Conservation (phyloP, 2,888 invertebrate species). For the Anodontia alba region DNA sequence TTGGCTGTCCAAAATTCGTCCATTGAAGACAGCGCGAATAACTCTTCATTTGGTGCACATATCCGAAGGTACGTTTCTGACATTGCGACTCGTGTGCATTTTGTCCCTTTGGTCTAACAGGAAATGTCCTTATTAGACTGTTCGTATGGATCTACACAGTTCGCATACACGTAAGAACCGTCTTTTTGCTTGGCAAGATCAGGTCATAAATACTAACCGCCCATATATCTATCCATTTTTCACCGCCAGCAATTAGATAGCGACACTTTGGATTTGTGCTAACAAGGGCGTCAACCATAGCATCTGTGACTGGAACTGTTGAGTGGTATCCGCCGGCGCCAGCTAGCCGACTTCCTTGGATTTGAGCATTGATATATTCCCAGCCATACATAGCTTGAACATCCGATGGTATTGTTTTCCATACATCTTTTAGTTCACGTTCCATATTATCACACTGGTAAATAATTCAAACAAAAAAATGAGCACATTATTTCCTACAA, state of each 20-base stretch:
- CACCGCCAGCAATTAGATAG: conserved; percentile 59
- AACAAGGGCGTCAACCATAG: conserved; percentile 60
- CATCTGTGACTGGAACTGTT: conserved; percentile 60
- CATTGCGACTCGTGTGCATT: too few species aligned
- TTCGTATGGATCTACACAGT: too few species aligned
- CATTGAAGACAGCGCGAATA: too few species aligned
- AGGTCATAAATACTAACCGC: conserved; percentile 59
- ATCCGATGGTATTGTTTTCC: conserved; percentile 29
- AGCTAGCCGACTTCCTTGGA: neutral
- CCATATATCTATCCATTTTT: conserved; percentile 45
- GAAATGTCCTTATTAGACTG: too few species aligned
- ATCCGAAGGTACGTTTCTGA: too few species aligned
- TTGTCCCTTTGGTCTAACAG: too few species aligned
- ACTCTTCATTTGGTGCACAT: too few species aligned
- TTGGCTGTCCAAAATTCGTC: too few species aligned
- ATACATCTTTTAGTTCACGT: conserved; percentile 32
- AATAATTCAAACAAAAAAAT: neutral
- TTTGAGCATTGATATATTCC: conserved; percentile 32
- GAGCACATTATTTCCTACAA: too few species aligned
- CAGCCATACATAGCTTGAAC: conserved; percentile 43
- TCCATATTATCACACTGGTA: conserved; percentile 20
- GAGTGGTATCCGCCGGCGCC: neutral
- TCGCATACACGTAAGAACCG: too few species aligned
- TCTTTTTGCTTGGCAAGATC: too few species aligned
- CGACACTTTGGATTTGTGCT: conserved; percentile 54